Conservation (phyloP, 2,888 invertebrate genomes). For the Trachelus iudaicus region DNA sequence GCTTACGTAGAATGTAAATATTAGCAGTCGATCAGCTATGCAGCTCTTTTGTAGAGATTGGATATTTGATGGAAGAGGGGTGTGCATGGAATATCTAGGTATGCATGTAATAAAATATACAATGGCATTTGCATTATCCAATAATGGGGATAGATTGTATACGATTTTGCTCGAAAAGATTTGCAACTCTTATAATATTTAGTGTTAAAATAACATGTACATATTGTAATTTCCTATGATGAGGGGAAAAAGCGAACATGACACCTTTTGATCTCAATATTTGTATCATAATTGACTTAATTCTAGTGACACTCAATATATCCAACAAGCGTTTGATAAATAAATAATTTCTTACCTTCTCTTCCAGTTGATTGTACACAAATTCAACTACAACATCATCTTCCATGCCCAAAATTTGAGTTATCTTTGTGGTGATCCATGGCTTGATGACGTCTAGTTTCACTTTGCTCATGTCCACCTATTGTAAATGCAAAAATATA, state of each 20-base stretch:
- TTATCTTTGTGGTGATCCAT: constrained; percentile 98
- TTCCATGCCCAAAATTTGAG: constrained; percentile 95
- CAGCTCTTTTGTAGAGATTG: constrained; percentile 5
- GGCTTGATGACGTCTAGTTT: constrained; percentile 98
- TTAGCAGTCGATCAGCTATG: constrained; percentile 9
- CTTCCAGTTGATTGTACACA: constrained; percentile 98
- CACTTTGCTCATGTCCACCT: constrained; percentile 98
- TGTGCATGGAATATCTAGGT: too few relatives aligned
- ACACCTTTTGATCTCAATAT: constrained; percentile 32
- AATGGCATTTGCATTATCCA: not conserved
- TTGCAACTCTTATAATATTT: constrained; percentile 12
- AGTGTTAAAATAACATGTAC: constrained; percentile 60
- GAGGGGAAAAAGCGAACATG: constrained; percentile 66
- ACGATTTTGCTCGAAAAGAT: not conserved
- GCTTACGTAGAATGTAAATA: constrained; percentile 24
- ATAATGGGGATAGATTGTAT: not conserved
- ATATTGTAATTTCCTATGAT: constrained; percentile 60
- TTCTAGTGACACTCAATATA: constrained; percentile 15
- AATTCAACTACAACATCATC: constrained; percentile 99
- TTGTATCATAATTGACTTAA: constrained; percentile 37
- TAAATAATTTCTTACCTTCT: constrained; percentile 75
- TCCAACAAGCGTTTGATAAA: not conserved
- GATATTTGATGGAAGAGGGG: too few relatives aligned
- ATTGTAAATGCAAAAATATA: constrained; percentile 26
- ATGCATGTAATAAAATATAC: constrained; percentile 3